A percentile compares a stretch with the other conserved stretches of the same genome.
Evolutionary conservation across 2,888 invertebrate species (phyloP).

Genomic region (Xestia sexstrigata): DNA sequence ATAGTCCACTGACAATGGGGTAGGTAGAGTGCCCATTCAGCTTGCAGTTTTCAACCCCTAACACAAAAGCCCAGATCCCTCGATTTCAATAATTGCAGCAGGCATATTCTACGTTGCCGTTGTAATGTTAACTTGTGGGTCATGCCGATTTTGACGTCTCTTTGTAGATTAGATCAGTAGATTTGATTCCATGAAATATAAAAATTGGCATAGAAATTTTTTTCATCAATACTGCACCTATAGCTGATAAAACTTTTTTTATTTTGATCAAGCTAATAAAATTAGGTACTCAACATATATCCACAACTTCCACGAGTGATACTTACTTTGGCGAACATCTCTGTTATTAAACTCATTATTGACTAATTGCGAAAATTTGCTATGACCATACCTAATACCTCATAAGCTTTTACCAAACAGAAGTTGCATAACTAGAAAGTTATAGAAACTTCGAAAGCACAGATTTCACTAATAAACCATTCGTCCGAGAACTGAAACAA

Average conservation of each 20-base stretch:
- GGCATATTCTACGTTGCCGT: neutral
- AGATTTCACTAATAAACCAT: slow-evolving; percentile 16
- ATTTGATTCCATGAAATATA: neutral
- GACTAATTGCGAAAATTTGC: neutral
- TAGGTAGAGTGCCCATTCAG: neutral
- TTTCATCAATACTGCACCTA: neutral
- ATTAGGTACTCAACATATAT: neutral
- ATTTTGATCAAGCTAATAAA: neutral
- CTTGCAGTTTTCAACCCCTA: slow-evolving; percentile 18
- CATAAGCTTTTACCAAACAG: neutral
- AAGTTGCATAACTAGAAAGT: slow-evolving; percentile 25
- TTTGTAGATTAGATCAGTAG: neutral
- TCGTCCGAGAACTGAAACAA: slow-evolving; percentile 15
- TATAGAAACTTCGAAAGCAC: neutral
- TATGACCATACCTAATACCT: neutral
- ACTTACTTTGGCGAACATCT: neutral
- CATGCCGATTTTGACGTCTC: neutral
- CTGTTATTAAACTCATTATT: neutral
- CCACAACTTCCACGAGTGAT: neutral
- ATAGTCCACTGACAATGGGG: slow-evolving; percentile 8
- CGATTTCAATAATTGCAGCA: neutral
- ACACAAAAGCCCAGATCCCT: slow-evolving; percentile 4
- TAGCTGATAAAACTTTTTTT: neutral
- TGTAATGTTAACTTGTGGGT: neutral
- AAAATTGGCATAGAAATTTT: neutral